Percentiles rank a stretch among this genome's conserved stretches.
These are phyloP conservation scores for Pachypanchax playfairii DNA, from an alignment of 2,113 vertebrate species.

Conservation along the genomic window DNA sequence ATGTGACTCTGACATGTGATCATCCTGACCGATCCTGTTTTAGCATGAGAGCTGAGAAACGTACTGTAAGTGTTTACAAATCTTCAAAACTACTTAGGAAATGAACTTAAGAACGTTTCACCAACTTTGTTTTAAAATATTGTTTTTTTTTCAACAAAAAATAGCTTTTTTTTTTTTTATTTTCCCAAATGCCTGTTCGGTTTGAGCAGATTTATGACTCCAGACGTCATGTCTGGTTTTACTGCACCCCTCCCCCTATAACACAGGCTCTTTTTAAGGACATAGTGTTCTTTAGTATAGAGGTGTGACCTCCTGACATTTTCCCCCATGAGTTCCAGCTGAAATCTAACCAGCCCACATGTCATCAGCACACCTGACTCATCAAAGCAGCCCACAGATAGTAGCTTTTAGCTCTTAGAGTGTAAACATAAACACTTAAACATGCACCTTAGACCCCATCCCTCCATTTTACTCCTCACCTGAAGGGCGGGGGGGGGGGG, in stretches of 20 bases:
- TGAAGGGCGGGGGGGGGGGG: neutral
- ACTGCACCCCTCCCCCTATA: constrained; percentile 21
- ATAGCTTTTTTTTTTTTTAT: neutral
- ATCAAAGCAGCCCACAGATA: constrained; percentile 18
- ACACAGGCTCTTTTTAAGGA: constrained; percentile 32
- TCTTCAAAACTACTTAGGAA: constrained; percentile 18
- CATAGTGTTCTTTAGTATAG: constrained; percentile 40
- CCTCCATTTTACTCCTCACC: constrained; percentile 3
- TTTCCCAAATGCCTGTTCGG: constrained; percentile 1
- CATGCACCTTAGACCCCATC: constrained; percentile 3
- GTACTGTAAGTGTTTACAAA: constrained; percentile 18
- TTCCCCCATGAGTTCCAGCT: constrained; percentile 27
- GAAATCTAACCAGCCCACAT: constrained; percentile 58
- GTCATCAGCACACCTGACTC: constrained; percentile 47
- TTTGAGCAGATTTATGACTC: constrained; percentile 23
- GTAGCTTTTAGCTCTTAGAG: constrained; percentile 16
- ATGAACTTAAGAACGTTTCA: constrained; percentile 8
- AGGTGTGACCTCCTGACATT: constrained; percentile 63
- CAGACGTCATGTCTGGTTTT: constrained; percentile 21
- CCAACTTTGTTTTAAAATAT: constrained; percentile 1
- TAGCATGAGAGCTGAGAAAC: constrained; percentile 25
- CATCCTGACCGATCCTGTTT: neutral
- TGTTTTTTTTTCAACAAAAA: neutral
- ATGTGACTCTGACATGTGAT: constrained; percentile 42
- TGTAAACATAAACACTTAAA: constrained; percentile 49